Conservation (phyloP, 2,888 invertebrate genomes). For the Melanargia galathea region DNA sequence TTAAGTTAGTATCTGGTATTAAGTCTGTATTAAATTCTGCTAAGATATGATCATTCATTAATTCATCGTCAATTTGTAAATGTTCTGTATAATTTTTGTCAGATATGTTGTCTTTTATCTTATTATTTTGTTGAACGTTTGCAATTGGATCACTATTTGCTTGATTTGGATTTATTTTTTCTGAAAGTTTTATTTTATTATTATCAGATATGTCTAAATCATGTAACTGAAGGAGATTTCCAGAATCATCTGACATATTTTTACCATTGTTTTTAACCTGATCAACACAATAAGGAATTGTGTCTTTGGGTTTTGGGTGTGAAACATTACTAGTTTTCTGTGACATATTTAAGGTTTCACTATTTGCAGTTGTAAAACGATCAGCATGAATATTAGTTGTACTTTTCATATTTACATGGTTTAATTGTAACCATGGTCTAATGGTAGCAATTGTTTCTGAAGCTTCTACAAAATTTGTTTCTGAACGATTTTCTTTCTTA, state of each 20-base stretch:
- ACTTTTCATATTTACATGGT: not conserved
- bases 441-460: not conserved
- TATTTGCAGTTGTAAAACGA: not conserved
- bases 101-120: not conserved
- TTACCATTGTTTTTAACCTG: not conserved
- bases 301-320: not conserved
- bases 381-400: not conserved
- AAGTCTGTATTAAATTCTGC: conserved; percentile 13
- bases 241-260: not conserved
- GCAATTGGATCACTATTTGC: not conserved
- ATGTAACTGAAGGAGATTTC: not conserved
- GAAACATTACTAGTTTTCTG: not conserved
- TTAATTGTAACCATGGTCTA: not conserved
- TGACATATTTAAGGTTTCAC: not conserved
- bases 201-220: not conserved
- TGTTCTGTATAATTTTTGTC: not conserved
- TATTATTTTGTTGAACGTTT: not conserved
- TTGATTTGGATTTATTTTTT: not conserved
- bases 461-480: not conserved
- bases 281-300: not conserved
- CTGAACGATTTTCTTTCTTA: conserved; percentile 34
- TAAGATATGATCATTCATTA: not conserved
- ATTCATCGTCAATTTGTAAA: not conserved
- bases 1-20: not conserved
- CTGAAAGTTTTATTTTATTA: not conserved